These are phyloP conservation scores for Pheosia tremula DNA, from an alignment of 2,888 invertebrate species.

Conservation along the genomic window DNA sequence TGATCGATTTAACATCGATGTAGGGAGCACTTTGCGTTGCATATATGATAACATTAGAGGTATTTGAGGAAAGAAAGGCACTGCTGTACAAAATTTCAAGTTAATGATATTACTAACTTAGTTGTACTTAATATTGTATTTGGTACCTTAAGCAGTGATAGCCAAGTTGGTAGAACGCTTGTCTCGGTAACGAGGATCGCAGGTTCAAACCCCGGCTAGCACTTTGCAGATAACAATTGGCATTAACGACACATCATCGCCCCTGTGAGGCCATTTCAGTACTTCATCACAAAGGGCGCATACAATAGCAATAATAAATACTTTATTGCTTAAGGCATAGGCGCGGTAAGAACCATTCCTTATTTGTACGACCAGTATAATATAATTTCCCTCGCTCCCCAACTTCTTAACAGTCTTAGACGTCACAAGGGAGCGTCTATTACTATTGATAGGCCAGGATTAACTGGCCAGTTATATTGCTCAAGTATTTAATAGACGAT, in stretches of 20 bases:
- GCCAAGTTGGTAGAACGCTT: no score
- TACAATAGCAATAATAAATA: slow-evolving; percentile 76
- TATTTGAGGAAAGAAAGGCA: neutral
- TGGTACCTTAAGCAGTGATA: no score
- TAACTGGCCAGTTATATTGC: slow-evolving; percentile 62
- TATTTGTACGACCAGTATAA: slow-evolving; percentile 44
- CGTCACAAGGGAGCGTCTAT: slow-evolving; percentile 27
- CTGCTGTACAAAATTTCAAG: neutral
- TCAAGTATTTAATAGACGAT: slow-evolving; percentile 74
- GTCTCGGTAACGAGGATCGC: no score
- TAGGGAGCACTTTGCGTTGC: slow-evolving; percentile 28
- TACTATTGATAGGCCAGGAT: slow-evolving; percentile 49
- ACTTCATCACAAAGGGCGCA: slow-evolving; percentile 62
- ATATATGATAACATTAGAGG: slow-evolving; percentile 22
- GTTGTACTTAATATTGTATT: no score
- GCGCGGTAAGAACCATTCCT: slow-evolving; percentile 59
- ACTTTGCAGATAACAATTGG: slow-evolving; percentile 43
- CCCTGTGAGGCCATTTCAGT: slow-evolving; percentile 52
- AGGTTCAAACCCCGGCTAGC: neutral
- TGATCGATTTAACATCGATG: slow-evolving; percentile 51
- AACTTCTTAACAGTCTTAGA: slow-evolving; percentile 22
- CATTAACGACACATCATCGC: slow-evolving; percentile 58
- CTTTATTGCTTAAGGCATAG: slow-evolving; percentile 68
- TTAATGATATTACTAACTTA: neutral
- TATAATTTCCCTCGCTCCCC: slow-evolving; percentile 45